Evolutionary conservation across 2,888 invertebrate species (phyloP), one percentile per base, ranked within the genome.

Genomic region (Vanessa cardui): DNA sequence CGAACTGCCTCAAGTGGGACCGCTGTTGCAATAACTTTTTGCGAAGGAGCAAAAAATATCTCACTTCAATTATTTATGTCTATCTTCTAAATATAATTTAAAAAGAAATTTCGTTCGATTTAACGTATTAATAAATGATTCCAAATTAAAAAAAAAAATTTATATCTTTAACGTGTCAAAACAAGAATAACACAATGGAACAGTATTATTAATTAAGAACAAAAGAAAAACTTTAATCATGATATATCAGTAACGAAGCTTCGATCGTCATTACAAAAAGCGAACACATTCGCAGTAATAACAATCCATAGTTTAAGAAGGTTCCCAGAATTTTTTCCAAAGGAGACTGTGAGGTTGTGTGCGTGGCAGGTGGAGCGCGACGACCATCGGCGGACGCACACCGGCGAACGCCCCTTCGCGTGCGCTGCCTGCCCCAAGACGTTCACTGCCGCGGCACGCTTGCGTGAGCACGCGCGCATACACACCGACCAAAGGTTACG

Each of bases 311-410:
- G 64, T 62, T 58, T 58, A 69, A 69, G 64, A 61, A 62, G 45
- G 69, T 74, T 73, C 75, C 74, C 72, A 74, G 68, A 64, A 68
- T 70, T 73, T 74, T 73, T 72, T 70, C 63, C 66, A 56, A 63
- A 58, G 39, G 21, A 33, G 45, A 47, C 16, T 54, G 44, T 67
- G 66, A 66, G 47, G 39, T 47, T 58, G 50, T 47, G 52, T 52
- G 52, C 33, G 60, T 31, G 64, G 76, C 82, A 92, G 92, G 91
- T 92, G 90, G 92, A 92, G 91, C 92, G 92, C 72, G 92, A 92
- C 91, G 92, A 92, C 77, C 92, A 92, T 74, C 88, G 92, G 20
- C 90, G 92, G 73, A 92, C 91, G 71, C 92, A 92, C 81, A 92
- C 92, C 31, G 91, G 92, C 76, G 92, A 92, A 84, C 86, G 92